Base-by-base conservation (phyloP, 2,113 vertebrate genomes). In the Megatriorchis doriae region DNA sequence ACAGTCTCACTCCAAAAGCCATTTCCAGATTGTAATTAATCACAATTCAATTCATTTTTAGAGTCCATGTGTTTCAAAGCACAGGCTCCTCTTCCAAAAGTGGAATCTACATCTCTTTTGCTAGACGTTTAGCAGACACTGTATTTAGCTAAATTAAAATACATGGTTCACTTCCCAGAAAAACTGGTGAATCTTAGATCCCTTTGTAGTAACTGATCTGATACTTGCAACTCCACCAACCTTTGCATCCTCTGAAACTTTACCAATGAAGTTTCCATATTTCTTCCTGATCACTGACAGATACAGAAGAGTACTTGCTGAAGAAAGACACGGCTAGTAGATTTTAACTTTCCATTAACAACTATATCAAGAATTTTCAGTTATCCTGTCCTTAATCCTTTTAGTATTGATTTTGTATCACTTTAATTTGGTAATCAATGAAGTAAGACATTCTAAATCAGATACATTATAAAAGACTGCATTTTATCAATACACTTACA, bases 361-460 rank as follows among this genome's bases (percentile, higher is more conserved):
- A 81, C 90, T 92, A 81, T 27, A 96, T 66, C 67, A 70, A 93
- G 88, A 92, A 84, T 93, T 95, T 94, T 96, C 95, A 94, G 94
- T 94, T 96, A 93, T 43, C 87, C 90, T 93, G 78, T 85, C 85
- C 90, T 88, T 97, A 97, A 94, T 95, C 93, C 90, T 86, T 97
- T 97, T 94, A 96, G 90, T 93, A 94, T 95, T 96, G 94, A 97
- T 97, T 95, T 96, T 96, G 71, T 93, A 96, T 94, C 95, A 96
- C 94, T 96, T 96, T 90, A 96, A 97, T 96, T 97, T 96, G 93
- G 79, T 88, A 96, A 96, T 97, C 95, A 92, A 97, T 96, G 80
- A 92, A 95, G 74, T 91, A 93, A 90, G 90, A 75, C 95, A 90
- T 83, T 96, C 96, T 96, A 97, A 94, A 95, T 94, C 90, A 96